These are phyloP conservation scores for Petrophora chlorosata DNA, from an alignment of 2,888 invertebrate species.

Conservation along the genomic window DNA sequence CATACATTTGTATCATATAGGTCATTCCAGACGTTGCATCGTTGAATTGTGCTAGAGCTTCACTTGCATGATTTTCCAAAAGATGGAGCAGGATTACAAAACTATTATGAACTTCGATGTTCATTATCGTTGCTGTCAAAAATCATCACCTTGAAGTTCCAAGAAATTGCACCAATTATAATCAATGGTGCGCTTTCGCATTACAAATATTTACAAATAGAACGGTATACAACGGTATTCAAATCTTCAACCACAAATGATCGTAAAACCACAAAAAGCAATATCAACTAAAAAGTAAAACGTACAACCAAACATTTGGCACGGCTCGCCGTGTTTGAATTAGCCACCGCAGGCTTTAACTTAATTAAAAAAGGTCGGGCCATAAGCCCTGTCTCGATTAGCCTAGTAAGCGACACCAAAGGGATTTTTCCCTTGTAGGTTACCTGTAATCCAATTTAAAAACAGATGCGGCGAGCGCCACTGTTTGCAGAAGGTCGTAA, in stretches of 20 bases:
- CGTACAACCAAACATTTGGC: slow-evolving; percentile 28
- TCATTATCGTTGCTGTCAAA: no score
- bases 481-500: slow-evolving; percentile 15
- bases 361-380: slow-evolving; percentile 58
- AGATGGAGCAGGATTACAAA: no score
- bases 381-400: slow-evolving; percentile 53
- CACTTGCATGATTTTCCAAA: no score
- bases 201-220: no score
- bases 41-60: no score
- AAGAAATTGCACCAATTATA: no score
- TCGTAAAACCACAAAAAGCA: background rate
- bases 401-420: slow-evolving; percentile 47
- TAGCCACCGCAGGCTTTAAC: slow-evolving; percentile 41
- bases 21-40: no score
- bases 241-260: background rate
- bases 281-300: slow-evolving; percentile 31
- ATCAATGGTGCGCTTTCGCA: no score
- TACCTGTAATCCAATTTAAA: slow-evolving; percentile 52
- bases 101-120: no score
- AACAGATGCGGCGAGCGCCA: slow-evolving; percentile 28
- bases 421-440: slow-evolving; percentile 44
- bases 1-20: no score
- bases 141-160: no score
- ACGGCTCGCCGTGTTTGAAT: slow-evolving; percentile 34
- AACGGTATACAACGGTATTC: no score